Conservation (phyloP, 1,140 invertebrate genomes). For the Drosophila nannoptera region DNA sequence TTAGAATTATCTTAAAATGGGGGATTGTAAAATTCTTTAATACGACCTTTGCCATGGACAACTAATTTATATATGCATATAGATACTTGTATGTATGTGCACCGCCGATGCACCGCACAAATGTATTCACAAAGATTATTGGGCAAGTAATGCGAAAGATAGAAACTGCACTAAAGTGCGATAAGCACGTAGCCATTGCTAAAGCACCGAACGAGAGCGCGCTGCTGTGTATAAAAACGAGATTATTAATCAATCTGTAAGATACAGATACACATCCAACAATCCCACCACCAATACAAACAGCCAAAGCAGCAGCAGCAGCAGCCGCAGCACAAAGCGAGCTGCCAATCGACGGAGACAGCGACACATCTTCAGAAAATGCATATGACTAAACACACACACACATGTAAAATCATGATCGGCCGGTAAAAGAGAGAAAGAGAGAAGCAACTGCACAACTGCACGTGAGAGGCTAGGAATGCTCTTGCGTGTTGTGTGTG, state of each 20-base stretch:
- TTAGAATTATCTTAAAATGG: too few species aligned
- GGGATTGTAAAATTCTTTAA: slow-evolving; percentile 34
- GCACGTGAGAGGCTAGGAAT: slow-evolving; percentile 39
- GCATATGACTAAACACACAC: slow-evolving; percentile 44
- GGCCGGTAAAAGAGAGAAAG: slow-evolving; percentile 20
- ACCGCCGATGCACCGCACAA: neutral
- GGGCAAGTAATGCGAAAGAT: slow-evolving; percentile 56
- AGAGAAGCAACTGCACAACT: slow-evolving; percentile 27
- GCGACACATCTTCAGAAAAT: slow-evolving; percentile 71
- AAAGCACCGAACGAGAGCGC: slow-evolving; percentile 37
- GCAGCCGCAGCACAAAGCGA: slow-evolving; percentile 25
- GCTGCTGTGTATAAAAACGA: slow-evolving; percentile 55
- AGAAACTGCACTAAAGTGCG: slow-evolving; percentile 66
- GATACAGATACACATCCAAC: slow-evolving; percentile 70
- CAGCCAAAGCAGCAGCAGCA: slow-evolving; percentile 8
- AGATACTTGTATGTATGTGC: neutral
- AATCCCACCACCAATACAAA: slow-evolving; percentile 32
- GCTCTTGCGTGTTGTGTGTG: slow-evolving; percentile 5
- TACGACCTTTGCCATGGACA: slow-evolving; percentile 54
- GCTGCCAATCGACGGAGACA: slow-evolving; percentile 59
- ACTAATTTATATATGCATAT: slow-evolving; percentile 29
- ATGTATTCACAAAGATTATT: slow-evolving; percentile 14
- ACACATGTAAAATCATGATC: slow-evolving; percentile 43
- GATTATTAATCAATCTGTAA: slow-evolving; percentile 77
- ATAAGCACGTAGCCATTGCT: slow-evolving; percentile 70